Evolutionary conservation across 2,797 vertebrate genomes (phyloP).

Genomic region (Neosalanx taihuensis): DNA sequence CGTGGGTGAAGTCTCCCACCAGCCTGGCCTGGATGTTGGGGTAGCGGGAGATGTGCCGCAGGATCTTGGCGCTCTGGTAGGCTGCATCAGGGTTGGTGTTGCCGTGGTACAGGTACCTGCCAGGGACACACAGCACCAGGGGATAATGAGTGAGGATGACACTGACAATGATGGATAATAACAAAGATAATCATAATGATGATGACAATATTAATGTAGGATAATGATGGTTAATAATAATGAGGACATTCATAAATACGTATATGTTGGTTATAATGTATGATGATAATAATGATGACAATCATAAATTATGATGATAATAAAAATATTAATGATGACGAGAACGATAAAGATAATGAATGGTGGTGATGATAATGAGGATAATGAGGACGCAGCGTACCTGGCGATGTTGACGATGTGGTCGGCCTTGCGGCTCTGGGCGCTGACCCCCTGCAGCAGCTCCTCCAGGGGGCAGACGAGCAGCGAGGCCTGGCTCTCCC

Average conservation of each 20-base stretch:
- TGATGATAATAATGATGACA: no score
- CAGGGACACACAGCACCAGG: constrained; percentile 25
- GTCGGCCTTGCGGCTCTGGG: constrained; percentile 90
- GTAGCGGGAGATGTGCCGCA: constrained; percentile 90
- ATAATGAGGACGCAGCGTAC: constrained; percentile 56
- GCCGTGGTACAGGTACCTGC: constrained; percentile 92
- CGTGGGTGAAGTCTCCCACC: constrained; percentile 95
- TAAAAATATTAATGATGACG: no score
- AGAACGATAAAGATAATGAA: no score
- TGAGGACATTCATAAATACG: no score
- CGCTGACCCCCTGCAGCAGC: constrained; percentile 93
- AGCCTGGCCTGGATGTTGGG: constrained; percentile 92
- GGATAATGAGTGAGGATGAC: not conserved
- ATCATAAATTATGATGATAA: no score
- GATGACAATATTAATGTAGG: no score
- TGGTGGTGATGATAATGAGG: no score
- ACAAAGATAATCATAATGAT: no score
- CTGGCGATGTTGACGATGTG: constrained; percentile 95
- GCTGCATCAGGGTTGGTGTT: constrained; percentile 90
- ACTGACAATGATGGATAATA: no score
- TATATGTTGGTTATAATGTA: no score
- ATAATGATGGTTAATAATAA: no score
- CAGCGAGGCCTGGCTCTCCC: constrained; percentile 91
- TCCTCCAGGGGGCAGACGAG: constrained; percentile 93
- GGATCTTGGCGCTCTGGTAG: constrained; percentile 94